phyloP scores from a whole-genome alignment of 2,797 vertebrate genomes.

The Lagocephalus sceleratus region DNA sequence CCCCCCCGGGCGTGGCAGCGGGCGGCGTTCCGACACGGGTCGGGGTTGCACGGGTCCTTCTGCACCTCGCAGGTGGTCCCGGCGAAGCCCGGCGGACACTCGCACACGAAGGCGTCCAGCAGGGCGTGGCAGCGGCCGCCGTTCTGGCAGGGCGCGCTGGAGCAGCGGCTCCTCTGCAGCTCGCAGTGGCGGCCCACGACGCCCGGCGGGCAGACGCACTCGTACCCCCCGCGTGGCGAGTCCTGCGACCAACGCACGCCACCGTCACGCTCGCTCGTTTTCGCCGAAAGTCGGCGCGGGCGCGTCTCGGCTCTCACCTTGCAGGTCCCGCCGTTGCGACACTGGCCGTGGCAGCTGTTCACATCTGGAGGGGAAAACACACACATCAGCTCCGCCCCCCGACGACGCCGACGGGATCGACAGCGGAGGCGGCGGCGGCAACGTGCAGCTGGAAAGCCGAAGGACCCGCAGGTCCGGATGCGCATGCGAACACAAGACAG shows the following conservation, averaged over 20 bases:
- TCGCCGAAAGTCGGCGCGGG: no score
- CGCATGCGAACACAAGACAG: constrained; percentile 20
- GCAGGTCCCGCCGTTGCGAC: constrained; percentile 89
- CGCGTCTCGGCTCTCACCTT: no score
- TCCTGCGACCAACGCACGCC: constrained; percentile 73
- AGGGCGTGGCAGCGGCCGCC: constrained; percentile 80
- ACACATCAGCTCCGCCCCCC: not conserved
- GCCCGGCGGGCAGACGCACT: constrained; percentile 82
- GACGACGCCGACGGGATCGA: fast-evolving
- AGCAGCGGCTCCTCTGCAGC: constrained; percentile 77
- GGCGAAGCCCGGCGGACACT: constrained; percentile 80
- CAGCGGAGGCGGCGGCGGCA: not conserved
- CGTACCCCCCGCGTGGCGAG: constrained; percentile 78
- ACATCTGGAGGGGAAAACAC: constrained; percentile 71
- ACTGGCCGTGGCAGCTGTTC: constrained; percentile 87
- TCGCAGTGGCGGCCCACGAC: constrained; percentile 89
- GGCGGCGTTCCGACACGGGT: constrained; percentile 87
- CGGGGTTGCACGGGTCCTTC: constrained; percentile 83
- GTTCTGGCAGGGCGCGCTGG: constrained; percentile 82
- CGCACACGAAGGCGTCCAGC: constrained; percentile 79
- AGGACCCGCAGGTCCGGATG: constrained; percentile 23
- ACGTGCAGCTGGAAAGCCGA: constrained; percentile 29
- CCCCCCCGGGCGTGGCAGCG: constrained; percentile 81
- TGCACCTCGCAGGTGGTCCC: constrained; percentile 89
- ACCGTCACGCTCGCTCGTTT: no score